These are phyloP conservation scores for Chroicocephalus ridibundus DNA, from an alignment of 2,113 vertebrate species.

Conservation along the genomic window DNA sequence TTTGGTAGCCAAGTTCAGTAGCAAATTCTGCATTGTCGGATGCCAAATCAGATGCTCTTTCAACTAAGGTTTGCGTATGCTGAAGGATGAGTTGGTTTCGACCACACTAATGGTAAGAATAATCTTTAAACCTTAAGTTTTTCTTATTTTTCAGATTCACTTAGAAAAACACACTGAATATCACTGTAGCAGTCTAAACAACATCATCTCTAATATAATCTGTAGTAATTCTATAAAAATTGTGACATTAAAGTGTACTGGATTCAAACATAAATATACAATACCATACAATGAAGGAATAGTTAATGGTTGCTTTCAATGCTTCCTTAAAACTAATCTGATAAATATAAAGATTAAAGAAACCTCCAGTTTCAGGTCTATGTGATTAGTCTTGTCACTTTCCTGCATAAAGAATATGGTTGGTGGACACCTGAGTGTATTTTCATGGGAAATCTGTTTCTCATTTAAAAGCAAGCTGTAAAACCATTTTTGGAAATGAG, in stretches of 20 bases:
- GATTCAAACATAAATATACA: background rate
- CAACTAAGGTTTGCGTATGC: conserved; percentile 84
- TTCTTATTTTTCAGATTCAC: background rate
- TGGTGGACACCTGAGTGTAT: background rate
- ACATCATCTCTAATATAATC: background rate
- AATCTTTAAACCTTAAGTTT: background rate
- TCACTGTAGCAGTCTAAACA: background rate
- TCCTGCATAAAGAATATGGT: background rate
- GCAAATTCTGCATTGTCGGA: conserved; percentile 85
- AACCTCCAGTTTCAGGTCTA: background rate
- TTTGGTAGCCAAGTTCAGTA: conserved; percentile 92
- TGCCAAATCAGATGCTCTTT: conserved; percentile 81
- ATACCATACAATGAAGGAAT: background rate
- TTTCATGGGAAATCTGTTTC: background rate
- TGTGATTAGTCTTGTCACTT: background rate
- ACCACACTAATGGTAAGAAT: conserved; percentile 83
- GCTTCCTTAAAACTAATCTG: background rate
- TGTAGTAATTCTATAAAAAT: background rate
- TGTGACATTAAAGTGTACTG: background rate
- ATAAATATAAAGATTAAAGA: background rate
- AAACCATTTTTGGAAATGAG: background rate
- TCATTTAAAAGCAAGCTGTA: background rate
- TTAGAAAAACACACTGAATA: background rate
- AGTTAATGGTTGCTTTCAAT: background rate
- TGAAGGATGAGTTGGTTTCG: conserved; percentile 87